Conservation (phyloP, 2,888 invertebrate genomes). For the Dendrolimus pini region DNA sequence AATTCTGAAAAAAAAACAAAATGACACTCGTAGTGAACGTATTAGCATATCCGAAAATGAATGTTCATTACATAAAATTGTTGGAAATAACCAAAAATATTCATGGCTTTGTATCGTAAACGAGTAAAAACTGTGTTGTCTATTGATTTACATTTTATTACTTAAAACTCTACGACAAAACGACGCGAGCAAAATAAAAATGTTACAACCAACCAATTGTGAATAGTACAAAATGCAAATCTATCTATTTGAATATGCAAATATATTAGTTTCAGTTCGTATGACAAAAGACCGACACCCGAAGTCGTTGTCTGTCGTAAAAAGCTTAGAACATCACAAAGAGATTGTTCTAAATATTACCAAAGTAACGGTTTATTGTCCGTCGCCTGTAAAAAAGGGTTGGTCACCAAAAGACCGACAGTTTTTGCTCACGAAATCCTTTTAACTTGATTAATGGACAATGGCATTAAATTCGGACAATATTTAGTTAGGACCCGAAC, state of each 20-base stretch:
- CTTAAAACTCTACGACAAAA: slow-evolving; percentile 9
- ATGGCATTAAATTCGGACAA: slow-evolving; percentile 48
- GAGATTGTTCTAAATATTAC: slow-evolving; percentile 56
- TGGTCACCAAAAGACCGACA: slow-evolving; percentile 36
- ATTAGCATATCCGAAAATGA: background rate
- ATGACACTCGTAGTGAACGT: too few species aligned
- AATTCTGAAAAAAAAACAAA: too few species aligned
- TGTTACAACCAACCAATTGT: slow-evolving; percentile 39
- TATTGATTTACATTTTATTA: slow-evolving; percentile 55
- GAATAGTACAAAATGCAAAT: slow-evolving; percentile 56
- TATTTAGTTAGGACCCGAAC: slow-evolving; percentile 38
- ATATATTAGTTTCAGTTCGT: slow-evolving; percentile 40
- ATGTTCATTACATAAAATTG: background rate
- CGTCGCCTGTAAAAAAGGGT: slow-evolving; percentile 56
- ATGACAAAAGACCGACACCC: slow-evolving; percentile 47
- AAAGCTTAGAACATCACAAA: slow-evolving; percentile 58
- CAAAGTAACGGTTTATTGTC: slow-evolving; percentile 43
- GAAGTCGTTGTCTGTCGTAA: slow-evolving; percentile 45
- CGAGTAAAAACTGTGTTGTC: slow-evolving; percentile 32
- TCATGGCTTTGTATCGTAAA: slow-evolving; percentile 9
- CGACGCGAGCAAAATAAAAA: slow-evolving; percentile 37
- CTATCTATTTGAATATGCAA: slow-evolving; percentile 60
- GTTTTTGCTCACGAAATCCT: slow-evolving; percentile 56
- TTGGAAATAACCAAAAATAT: slow-evolving; percentile 5
- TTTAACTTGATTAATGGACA: slow-evolving; percentile 67